These are phyloP conservation scores for Ceratitis capitata DNA, from an alignment of 1,140 invertebrate species.

Conservation along the genomic window DNA sequence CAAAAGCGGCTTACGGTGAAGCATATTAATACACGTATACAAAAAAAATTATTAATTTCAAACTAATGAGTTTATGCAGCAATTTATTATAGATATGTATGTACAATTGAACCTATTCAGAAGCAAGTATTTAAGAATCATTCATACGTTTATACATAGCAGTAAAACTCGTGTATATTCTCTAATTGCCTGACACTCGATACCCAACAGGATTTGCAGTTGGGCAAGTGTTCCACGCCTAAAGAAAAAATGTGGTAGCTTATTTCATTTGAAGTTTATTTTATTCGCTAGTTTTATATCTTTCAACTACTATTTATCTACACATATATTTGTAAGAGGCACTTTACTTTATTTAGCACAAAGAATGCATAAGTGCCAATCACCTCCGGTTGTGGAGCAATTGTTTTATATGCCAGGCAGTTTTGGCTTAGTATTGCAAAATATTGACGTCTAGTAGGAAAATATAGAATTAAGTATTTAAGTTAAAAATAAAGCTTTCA, in stretches of 20 bases:
- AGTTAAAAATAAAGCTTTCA: too few species aligned
- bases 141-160: not conserved
- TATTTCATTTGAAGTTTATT: not conserved
- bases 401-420: not conserved
- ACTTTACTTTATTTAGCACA: not conserved
- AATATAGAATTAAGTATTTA: not conserved
- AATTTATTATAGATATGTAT: slow-evolving; percentile 1
- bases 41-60: slow-evolving; percentile 9
- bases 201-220: slow-evolving; percentile 36
- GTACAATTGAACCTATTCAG: not conserved
- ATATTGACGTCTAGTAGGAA: not conserved
- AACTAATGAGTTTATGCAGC: not conserved
- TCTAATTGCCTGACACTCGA: slow-evolving; percentile 31
- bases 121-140: too few species aligned
- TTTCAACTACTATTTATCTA: not conserved
- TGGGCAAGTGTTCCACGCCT: slow-evolving; percentile 30
- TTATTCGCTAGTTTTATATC: not conserved
- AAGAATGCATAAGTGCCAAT: slow-evolving; percentile 23
- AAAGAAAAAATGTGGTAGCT: slow-evolving; percentile 21
- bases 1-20: not conserved
- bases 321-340: too few species aligned
- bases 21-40: too few species aligned
- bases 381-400: slow-evolving; percentile 31
- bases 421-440: slow-evolving; percentile 7
- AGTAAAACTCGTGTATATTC: not conserved